These are phyloP conservation scores for Calameuta pallipes DNA, from an alignment of 2,888 invertebrate genomes.

Conservation along the genomic window DNA sequence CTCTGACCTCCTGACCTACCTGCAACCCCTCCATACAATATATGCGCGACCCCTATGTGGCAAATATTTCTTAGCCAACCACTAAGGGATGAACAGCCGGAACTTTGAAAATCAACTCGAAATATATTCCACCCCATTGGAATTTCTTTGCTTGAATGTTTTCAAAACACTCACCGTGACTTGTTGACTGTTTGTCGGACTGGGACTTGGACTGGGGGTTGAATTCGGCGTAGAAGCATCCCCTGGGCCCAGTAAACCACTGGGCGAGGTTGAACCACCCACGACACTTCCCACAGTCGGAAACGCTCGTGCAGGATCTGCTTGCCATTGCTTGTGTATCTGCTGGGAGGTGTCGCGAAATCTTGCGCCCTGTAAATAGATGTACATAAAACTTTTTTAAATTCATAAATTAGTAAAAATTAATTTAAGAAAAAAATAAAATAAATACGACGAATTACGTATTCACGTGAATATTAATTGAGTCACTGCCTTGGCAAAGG, in stretches of 20 bases:
- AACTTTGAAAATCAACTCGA: too few relatives aligned
- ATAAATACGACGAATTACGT: too few relatives aligned
- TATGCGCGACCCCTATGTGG: too few relatives aligned
- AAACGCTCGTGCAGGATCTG: constrained; percentile 64
- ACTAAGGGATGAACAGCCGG: too few relatives aligned
- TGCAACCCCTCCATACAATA: too few relatives aligned
- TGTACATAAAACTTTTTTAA: background rate
- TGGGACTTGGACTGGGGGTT: constrained; percentile 61
- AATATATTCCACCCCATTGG: too few relatives aligned
- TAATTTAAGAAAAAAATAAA: too few relatives aligned
- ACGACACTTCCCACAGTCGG: constrained; percentile 57
- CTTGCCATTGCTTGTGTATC: constrained; percentile 77
- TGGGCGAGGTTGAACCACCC: constrained; percentile 43
- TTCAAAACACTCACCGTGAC: constrained; percentile 49
- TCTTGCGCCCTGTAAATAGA: constrained; percentile 68
- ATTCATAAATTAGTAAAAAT: too few relatives aligned
- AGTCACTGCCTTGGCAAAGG: too few relatives aligned
- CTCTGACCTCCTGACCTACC: constrained; percentile 29
- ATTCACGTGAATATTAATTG: too few relatives aligned
- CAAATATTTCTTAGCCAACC: too few relatives aligned
- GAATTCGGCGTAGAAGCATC: constrained; percentile 55
- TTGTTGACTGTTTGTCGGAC: constrained; percentile 59
- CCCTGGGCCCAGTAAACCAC: constrained; percentile 32
- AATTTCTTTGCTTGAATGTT: too few relatives aligned
- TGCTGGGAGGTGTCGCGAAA: constrained; percentile 82